A percentile compares a stretch with the other conserved stretches of the same genome.
These are phyloP conservation scores for Phaethon lepturus DNA, from an alignment of 2,113 vertebrate species.

Conservation along the genomic window DNA sequence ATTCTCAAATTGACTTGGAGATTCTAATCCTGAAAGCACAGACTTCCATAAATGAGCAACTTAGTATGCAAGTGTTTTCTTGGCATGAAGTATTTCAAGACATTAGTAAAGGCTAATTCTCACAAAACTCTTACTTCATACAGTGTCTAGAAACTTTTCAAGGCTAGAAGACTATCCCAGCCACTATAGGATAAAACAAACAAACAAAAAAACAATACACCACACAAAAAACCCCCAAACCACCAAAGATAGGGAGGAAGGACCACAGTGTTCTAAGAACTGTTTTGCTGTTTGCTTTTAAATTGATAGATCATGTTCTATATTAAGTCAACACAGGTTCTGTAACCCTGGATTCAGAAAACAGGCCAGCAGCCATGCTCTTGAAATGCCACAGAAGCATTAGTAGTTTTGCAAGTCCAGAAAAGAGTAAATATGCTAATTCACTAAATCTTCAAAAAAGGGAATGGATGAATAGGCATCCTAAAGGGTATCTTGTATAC, in stretches of 20 bases:
- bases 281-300: not conserved
- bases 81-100: not conserved
- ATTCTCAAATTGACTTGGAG: not conserved
- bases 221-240: too few species aligned
- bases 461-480: not conserved
- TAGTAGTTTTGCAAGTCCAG: not conserved
- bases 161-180: not conserved
- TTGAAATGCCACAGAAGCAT: not conserved
- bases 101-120: not conserved
- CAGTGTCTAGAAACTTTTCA: not conserved
- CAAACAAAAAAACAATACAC: not conserved
- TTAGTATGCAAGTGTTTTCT: not conserved
- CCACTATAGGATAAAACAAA: not conserved
- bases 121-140: not conserved
- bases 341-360: not conserved
- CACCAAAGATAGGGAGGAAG: not conserved
- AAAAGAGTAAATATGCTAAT: not conserved
- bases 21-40: conserved; percentile 4
- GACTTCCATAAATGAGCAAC: not conserved
- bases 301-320: not conserved
- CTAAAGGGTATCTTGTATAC: not conserved
- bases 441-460: not conserved
- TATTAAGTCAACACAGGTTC: not conserved
- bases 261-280: not conserved
- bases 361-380: not conserved